These are phyloP conservation scores for Diadegma fenestrale DNA, from an alignment of 2,888 invertebrate genomes.

Conservation along the genomic window DNA sequence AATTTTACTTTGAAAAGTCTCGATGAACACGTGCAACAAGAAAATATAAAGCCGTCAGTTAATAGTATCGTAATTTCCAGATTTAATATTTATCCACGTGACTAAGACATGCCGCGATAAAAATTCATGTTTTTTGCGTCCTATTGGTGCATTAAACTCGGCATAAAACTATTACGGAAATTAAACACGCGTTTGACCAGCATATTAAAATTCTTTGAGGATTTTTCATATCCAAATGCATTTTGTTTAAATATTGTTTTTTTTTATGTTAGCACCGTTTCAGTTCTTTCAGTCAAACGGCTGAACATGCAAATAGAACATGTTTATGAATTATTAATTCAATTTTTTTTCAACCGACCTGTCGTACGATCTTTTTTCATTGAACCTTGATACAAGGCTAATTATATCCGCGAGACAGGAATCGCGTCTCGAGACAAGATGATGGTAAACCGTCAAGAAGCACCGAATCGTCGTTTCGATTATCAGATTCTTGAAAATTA, in stretches of 20 bases:
- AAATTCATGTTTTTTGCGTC: no score
- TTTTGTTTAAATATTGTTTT: neutral
- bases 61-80: no score
- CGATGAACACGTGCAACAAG: no score
- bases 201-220: neutral
- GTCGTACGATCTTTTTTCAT: neutral
- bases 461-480: neutral
- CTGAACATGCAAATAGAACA: neutral
- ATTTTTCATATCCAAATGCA: neutral
- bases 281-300: neutral
- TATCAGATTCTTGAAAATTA: neutral
- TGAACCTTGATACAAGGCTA: neutral
- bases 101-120: no score
- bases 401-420: neutral
- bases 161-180: no score
- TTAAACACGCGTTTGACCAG: no score
- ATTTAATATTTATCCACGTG: no score
- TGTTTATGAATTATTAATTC: neutral
- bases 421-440: constrained; percentile 3
- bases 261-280: neutral
- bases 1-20: no score
- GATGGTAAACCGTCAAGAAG: constrained; percentile 12
- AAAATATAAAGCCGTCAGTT: no score
- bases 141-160: no score
- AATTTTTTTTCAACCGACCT: neutral